Evolutionary conservation across 2,888 invertebrate species (phyloP).

Genomic region (Parnassius glacialis): DNA sequence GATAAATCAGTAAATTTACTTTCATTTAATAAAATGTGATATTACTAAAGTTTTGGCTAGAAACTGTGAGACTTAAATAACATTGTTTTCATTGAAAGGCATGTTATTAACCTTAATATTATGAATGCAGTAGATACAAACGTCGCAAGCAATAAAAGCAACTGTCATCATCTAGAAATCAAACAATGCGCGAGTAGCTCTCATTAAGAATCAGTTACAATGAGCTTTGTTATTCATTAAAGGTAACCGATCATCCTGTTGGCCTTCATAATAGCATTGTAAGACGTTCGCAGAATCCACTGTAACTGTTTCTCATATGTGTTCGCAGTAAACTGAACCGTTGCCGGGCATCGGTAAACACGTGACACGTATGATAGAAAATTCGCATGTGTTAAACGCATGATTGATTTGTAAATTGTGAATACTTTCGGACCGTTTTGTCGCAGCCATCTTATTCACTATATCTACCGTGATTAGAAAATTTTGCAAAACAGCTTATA

Average conservation of each 20-base stretch:
- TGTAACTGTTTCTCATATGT: conserved; percentile 44
- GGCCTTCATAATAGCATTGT: conserved; percentile 50
- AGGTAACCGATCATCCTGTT: conserved; percentile 54
- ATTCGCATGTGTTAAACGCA: background rate
- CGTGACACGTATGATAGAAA: conserved; percentile 5
- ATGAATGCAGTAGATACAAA: background rate
- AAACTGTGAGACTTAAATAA: too few species aligned
- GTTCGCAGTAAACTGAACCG: conserved; percentile 46
- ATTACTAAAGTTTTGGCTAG: too few species aligned
- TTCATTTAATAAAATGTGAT: too few species aligned
- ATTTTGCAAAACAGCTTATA: too few species aligned
- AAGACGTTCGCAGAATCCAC: conserved; percentile 44
- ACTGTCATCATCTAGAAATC: conserved; percentile 13
- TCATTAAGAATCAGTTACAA: conserved; percentile 25
- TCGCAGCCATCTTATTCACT: too few species aligned
- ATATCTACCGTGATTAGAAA: too few species aligned
- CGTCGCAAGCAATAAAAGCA: background rate
- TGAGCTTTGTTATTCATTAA: conserved; percentile 43
- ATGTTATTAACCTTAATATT: conserved; percentile 14
- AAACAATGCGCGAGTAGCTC: conserved; percentile 18
- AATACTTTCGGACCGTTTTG: too few species aligned
- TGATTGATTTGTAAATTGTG: too few species aligned
- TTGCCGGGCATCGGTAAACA: conserved; percentile 41
- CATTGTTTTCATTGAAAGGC: background rate
- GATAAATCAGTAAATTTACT: too few species aligned